phyloP scores from a whole-genome alignment of 2,113 vertebrate species.

The Spheniscus mendiculus region DNA sequence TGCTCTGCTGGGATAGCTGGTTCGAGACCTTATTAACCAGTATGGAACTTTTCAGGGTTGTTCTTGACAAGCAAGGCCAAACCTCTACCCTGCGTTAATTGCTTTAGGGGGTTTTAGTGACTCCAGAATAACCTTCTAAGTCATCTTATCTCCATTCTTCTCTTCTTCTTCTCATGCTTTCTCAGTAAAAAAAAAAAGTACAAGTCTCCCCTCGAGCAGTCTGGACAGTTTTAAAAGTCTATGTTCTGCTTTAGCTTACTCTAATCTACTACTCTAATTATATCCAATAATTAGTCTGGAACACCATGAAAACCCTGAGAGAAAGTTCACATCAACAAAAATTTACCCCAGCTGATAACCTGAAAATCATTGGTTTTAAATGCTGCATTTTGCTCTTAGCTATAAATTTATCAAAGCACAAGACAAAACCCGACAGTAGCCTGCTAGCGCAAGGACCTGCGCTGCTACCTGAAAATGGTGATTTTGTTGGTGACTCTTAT shows the following conservation, averaged over 20 bases:
- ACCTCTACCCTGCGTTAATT: neutral
- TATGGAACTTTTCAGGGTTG: neutral
- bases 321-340: neutral
- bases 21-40: neutral
- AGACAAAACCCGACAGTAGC: neutral
- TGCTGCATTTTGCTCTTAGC: slow-evolving; percentile 9
- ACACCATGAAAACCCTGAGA: slow-evolving; percentile 34
- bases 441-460: neutral
- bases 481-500: neutral
- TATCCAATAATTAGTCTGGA: slow-evolving; percentile 38
- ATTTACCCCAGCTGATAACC: neutral
- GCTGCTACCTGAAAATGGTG: neutral
- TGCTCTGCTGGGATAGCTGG: neutral
- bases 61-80: neutral
- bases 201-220: neutral
- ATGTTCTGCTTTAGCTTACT: neutral
- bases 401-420: neutral
- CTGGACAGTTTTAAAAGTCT: neutral
- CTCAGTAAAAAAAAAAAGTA: neutral
- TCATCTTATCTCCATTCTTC: neutral
- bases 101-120: neutral
- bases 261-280: slow-evolving; percentile 48
- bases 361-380: slow-evolving; percentile 21
- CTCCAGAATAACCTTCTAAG: neutral
- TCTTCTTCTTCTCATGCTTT: neutral